Conservation (phyloP, 2,797 vertebrate species). For the Okamejei kenojei region DNA sequence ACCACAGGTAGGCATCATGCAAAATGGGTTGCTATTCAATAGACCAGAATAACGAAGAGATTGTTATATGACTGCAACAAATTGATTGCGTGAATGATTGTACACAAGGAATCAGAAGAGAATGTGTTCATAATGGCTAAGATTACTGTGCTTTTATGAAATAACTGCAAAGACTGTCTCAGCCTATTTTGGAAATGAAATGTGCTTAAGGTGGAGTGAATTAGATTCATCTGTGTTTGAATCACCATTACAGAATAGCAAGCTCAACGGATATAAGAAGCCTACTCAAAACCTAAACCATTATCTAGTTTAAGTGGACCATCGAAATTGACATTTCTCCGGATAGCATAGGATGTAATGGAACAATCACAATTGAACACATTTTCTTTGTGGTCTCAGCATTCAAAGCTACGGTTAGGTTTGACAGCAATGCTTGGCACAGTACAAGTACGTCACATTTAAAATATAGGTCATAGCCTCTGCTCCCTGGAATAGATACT, state of each 20-base stretch:
- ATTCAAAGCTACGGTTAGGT: background rate
- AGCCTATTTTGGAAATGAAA: background rate
- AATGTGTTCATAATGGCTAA: background rate
- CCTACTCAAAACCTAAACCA: background rate
- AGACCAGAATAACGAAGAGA: background rate
- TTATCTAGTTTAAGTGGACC: background rate
- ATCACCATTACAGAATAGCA: background rate
- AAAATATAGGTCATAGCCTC: background rate
- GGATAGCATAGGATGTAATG: background rate
- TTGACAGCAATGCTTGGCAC: background rate
- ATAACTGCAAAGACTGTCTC: background rate
- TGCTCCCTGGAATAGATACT: background rate
- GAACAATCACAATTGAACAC: background rate
- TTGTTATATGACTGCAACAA: background rate
- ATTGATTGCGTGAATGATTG: background rate
- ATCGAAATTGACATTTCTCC: background rate
- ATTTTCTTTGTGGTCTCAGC: background rate
- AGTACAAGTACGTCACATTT: background rate
- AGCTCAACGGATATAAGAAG: background rate
- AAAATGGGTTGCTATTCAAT: background rate
- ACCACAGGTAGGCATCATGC: background rate
- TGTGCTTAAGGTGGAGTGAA: background rate
- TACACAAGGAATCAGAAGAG: background rate
- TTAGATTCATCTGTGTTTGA: background rate
- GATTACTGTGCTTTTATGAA: background rate